Conservation (phyloP, 2,113 vertebrate genomes). For the Xenopus borealis region DNA sequence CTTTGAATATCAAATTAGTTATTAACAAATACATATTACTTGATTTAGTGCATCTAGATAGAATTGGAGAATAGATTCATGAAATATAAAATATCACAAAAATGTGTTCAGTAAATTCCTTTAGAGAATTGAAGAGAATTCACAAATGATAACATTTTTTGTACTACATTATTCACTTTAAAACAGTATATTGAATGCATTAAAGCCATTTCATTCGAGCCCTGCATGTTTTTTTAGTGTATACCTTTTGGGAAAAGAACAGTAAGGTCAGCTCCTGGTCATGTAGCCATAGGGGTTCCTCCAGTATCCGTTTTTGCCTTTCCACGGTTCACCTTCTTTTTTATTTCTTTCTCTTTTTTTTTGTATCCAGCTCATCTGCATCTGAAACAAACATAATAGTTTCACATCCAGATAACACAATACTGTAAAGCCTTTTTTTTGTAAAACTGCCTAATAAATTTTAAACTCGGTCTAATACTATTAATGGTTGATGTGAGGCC, state of each 20-base stretch:
- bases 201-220: constrained; percentile 8
- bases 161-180: neutral
- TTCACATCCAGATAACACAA: constrained; percentile 36
- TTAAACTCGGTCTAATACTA: neutral
- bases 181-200: neutral
- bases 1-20: too few relatives aligned
- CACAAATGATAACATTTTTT: neutral
- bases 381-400: constrained; percentile 35
- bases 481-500: neutral
- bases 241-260: constrained; percentile 44
- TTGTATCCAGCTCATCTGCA: constrained; percentile 22
- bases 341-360: neutral
- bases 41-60: too few relatives aligned
- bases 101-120: neutral
- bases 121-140: neutral
- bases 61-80: too few relatives aligned
- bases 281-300: constrained; percentile 38
- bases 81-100: neutral
- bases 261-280: constrained; percentile 37
- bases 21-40: too few relatives aligned
- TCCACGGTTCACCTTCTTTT: constrained; percentile 25
- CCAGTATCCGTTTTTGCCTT: constrained; percentile 20
- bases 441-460: constrained; percentile 2
- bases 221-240: constrained; percentile 31
- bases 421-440: constrained; percentile 22